phyloP scores from a whole-genome alignment of 2,113 vertebrate species.

The Paratilapia polleni region DNA sequence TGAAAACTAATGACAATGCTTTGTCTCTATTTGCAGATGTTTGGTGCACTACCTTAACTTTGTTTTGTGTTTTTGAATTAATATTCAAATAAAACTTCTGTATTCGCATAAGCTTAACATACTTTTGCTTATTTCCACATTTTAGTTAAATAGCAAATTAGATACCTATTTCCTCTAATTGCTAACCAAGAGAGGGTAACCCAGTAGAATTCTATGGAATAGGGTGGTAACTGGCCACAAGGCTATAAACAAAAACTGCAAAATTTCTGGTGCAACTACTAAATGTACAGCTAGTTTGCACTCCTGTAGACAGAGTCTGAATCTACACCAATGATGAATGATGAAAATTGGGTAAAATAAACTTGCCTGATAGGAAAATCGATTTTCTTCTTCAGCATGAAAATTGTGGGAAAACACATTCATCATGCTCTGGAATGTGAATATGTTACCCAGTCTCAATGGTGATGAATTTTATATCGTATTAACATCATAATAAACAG shows the following conservation, averaged over 20 bases:
- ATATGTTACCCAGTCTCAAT: neutral
- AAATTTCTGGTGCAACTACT: neutral
- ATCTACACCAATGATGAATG: fast-evolving
- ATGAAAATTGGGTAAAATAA: neutral
- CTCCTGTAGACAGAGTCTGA: neutral
- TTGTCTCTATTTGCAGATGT: neutral
- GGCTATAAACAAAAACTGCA: neutral
- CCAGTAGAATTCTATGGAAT: neutral
- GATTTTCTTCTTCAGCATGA: neutral
- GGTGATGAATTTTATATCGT: no score
- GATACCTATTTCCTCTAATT: neutral
- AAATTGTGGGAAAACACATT: neutral
- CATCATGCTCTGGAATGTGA: neutral
- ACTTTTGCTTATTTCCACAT: neutral
- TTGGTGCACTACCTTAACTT: neutral
- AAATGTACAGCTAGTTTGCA: neutral
- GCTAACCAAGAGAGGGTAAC: neutral
- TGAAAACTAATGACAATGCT: neutral
- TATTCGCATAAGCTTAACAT: neutral
- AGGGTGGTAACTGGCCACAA: neutral
- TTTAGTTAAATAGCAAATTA: neutral
- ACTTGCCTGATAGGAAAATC: neutral
- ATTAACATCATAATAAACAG: neutral
- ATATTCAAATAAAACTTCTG: neutral
- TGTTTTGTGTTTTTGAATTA: neutral